A percentile compares a stretch with the other conserved stretches of the same genome.
These are phyloP conservation scores for Catocala sponsa DNA, from an alignment of 2,888 invertebrate genomes.

Conservation along the genomic window DNA sequence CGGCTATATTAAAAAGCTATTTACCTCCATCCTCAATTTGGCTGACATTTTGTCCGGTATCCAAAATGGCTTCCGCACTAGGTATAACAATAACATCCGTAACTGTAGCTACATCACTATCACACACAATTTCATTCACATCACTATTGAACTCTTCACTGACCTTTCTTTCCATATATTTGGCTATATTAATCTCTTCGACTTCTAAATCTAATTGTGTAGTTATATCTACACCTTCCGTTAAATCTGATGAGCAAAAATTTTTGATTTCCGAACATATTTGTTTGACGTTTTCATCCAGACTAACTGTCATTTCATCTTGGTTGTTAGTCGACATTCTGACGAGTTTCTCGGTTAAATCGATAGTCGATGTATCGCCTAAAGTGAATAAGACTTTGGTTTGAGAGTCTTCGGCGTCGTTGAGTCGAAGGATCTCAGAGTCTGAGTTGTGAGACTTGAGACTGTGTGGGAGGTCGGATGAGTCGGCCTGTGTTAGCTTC, in stretches of 20 bases:
- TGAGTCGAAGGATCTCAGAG: constrained; percentile 71
- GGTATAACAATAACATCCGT: constrained; percentile 79
- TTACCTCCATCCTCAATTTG: constrained; percentile 26
- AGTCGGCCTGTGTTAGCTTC: constrained; percentile 61
- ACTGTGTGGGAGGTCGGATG: constrained; percentile 44
- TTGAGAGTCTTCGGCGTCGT: constrained; percentile 45
- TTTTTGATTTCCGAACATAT: constrained; percentile 78
- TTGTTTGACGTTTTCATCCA: constrained; percentile 70
- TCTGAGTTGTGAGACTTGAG: constrained; percentile 75
- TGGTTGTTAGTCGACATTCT: constrained; percentile 78
- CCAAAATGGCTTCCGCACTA: constrained; percentile 78
- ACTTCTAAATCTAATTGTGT: constrained; percentile 46
- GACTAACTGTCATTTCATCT: constrained; percentile 61
- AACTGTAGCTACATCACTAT: constrained; percentile 67
- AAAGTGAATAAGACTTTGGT: constrained; percentile 74
- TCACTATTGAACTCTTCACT: constrained; percentile 60
- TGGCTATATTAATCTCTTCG: constrained; percentile 45
- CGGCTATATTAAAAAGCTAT: constrained; percentile 21
- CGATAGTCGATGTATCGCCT: constrained; percentile 63
- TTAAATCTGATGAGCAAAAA: constrained; percentile 63
- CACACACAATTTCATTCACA: constrained; percentile 28
- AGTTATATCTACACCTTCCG: constrained; percentile 66
- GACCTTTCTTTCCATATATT: constrained; percentile 54
- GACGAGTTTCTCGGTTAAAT: constrained; percentile 65
- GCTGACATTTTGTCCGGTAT: constrained; percentile 63